Percentiles rank a stretch among this genome's conserved stretches.
Conservation (phyloP, 2,113 vertebrate species). For the Nycticryphes semicollaris region DNA sequence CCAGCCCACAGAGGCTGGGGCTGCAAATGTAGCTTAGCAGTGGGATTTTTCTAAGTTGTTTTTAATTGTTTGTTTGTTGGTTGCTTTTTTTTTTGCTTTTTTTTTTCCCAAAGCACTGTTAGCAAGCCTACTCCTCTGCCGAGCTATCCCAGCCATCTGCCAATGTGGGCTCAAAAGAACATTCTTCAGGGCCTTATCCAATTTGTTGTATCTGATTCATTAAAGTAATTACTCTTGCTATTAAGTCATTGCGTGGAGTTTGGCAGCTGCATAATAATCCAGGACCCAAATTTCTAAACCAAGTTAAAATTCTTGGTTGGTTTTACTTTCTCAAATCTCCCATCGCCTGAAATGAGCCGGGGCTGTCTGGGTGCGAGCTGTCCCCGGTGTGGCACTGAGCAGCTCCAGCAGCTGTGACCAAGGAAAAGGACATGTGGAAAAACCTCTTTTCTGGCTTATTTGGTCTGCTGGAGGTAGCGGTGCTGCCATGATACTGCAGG, state of each 20-base stretch:
- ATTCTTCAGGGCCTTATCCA: constrained; percentile 47
- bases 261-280: background rate
- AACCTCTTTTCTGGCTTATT: background rate
- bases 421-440: background rate
- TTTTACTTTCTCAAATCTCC: background rate
- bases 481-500: background rate
- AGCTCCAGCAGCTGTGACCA: background rate
- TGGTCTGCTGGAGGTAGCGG: background rate
- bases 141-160: constrained; percentile 49
- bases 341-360: background rate
- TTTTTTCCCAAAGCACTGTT: background rate
- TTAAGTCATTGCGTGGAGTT: constrained; percentile 8
- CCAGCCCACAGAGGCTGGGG: background rate
- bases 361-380: background rate
- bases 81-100: background rate
- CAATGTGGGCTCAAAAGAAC: constrained; percentile 61
- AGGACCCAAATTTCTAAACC: background rate
- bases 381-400: background rate
- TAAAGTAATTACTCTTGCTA: constrained; percentile 36
- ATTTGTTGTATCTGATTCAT: constrained; percentile 57
- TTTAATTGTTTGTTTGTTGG: constrained; percentile 42
- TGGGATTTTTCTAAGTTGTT: background rate
- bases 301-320: background rate
- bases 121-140: constrained; percentile 35
- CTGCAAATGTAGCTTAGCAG: background rate